Evolutionary conservation across 1,140 invertebrate species (phyloP).

Genomic region (Euura lappo): DNA sequence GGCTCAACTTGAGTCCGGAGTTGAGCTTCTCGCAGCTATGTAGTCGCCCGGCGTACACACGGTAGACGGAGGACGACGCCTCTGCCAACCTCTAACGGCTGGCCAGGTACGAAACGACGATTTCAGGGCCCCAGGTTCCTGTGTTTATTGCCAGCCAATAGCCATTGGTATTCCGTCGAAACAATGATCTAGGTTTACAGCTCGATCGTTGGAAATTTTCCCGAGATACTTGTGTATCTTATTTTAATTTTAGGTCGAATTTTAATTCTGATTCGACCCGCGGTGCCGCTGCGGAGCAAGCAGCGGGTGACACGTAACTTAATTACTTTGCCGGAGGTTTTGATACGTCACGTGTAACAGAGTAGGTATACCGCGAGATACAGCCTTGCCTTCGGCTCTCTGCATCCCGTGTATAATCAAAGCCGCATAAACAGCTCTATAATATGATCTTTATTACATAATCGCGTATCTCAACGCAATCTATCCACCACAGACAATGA

Average conservation of each 20-base stretch:
- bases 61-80: slow-evolving; percentile 19
- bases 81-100: slow-evolving; percentile 30
- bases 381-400: neutral
- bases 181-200: no score
- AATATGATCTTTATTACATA: neutral
- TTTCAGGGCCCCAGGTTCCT: neutral
- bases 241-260: no score
- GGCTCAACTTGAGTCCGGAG: slow-evolving; percentile 19
- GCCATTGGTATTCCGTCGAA: no score
- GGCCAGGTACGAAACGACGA: slow-evolving; percentile 33
- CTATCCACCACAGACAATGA: no score
- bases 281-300: no score
- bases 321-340: neutral
- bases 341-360: neutral
- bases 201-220: no score
- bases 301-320: neutral
- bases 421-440: neutral
- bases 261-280: no score
- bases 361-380: neutral
- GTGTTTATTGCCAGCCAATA: no score
- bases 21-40: neutral
- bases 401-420: neutral
- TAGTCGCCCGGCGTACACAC: slow-evolving; percentile 13
- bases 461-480: neutral
- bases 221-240: no score